Evolutionary conservation across 2,797 vertebrate species (phyloP).

Genomic region (Threskiornis aethiopicus): DNA sequence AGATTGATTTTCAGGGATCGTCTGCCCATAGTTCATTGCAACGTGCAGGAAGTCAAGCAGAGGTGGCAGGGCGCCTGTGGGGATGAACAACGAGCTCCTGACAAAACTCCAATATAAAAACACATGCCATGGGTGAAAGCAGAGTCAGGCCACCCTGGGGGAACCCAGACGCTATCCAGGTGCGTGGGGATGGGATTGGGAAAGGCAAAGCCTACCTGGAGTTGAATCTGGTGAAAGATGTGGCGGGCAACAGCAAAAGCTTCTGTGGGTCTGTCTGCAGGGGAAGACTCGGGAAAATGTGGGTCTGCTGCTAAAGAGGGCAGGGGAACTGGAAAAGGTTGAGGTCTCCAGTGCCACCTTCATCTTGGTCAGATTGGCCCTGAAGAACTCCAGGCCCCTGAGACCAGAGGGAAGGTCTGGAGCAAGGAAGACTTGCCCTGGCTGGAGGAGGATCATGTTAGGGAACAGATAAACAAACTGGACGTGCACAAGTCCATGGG

Average conservation of each 20-base stretch:
- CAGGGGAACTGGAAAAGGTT: neutral
- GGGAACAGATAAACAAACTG: neutral
- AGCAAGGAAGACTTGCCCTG: neutral
- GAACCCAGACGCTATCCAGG: neutral
- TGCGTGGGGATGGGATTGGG: neutral
- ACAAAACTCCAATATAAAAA: neutral
- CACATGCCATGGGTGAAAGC: neutral
- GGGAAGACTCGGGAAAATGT: neutral
- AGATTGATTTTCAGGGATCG: neutral
- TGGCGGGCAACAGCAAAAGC: neutral
- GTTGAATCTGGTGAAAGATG: neutral
- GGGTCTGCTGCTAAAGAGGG: neutral
- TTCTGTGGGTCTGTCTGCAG: neutral
- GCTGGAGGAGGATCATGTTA: neutral
- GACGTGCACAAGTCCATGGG: neutral
- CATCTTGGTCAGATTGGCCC: neutral
- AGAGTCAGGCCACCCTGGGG: neutral
- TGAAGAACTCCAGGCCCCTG: neutral
- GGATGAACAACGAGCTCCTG: neutral
- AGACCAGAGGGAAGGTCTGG: neutral
- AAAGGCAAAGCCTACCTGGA: neutral
- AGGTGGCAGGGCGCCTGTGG: neutral
- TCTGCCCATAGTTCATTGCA: neutral
- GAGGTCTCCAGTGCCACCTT: neutral
- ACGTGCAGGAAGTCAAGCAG: neutral